Evolutionary conservation across 1,140 invertebrate species (phyloP).

Genomic region (Drosophila kepulauana): DNA sequence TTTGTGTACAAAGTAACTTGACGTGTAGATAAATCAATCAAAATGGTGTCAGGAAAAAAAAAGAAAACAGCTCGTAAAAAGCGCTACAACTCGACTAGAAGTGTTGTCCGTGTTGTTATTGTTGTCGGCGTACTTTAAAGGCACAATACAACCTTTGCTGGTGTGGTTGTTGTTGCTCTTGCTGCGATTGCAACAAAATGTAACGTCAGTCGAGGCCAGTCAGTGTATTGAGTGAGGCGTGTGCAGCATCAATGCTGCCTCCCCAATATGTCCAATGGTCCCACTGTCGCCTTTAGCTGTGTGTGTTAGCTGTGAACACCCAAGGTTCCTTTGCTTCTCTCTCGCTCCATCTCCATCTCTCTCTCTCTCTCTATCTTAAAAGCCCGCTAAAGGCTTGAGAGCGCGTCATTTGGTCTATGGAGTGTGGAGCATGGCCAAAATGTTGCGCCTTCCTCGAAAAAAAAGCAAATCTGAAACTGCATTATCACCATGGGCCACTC

Average conservation of each 20-base stretch:
- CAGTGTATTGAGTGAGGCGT: constrained; percentile 48
- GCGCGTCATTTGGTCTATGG: constrained; percentile 54
- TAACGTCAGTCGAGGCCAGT: constrained; percentile 25
- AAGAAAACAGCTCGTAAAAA: constrained; percentile 31
- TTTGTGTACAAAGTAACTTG: constrained; percentile 80
- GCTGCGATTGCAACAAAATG: constrained; percentile 3
- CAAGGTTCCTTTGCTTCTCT: neutral
- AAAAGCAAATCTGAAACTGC: constrained; percentile 57
- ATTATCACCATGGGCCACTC: constrained; percentile 77
- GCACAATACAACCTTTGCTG: constrained; percentile 17
- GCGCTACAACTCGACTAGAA: constrained; percentile 47
- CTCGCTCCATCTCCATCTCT: no score
- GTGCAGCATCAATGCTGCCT: constrained; percentile 42
- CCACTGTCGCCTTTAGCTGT: neutral
- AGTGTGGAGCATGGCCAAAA: constrained; percentile 28
- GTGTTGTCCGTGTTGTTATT: constrained; percentile 19
- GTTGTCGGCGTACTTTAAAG: constrained; percentile 75
- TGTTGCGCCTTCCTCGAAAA: constrained; percentile 39
- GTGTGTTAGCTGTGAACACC: neutral
- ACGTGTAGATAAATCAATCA: constrained; percentile 79
- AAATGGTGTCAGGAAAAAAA: constrained; percentile 54
- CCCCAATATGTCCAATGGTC: neutral
- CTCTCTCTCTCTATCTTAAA: neutral
- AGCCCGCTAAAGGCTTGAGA: constrained; percentile 27
- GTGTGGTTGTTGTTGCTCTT: neutral